Percentiles rank a stretch among this genome's conserved stretches.
These are phyloP conservation scores for Nerophis lumbriciformis DNA, from an alignment of 2,113 vertebrate genomes.

Conservation along the genomic window DNA sequence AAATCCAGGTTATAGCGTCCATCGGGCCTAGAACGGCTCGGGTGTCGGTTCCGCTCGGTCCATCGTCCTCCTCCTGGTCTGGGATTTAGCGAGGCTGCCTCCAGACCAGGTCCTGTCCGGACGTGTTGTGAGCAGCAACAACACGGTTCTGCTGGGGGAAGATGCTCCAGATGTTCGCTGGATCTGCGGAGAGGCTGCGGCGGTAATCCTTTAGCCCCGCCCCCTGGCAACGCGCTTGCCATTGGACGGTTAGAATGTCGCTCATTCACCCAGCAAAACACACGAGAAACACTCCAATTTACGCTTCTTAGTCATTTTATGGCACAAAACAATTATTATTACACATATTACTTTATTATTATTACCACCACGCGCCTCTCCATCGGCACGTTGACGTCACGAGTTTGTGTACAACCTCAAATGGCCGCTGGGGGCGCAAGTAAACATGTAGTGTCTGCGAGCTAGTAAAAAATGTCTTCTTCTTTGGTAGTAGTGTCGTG, in stretches of 20 bases:
- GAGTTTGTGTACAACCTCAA: too few species aligned
- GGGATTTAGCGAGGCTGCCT: slow-evolving; percentile 1
- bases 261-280: slow-evolving; percentile 42
- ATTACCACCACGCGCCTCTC: too few species aligned
- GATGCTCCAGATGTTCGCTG: slow-evolving; percentile 57
- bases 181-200: slow-evolving; percentile 44
- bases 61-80: slow-evolving; percentile 27
- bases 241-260: slow-evolving; percentile 21
- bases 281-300: slow-evolving; percentile 41
- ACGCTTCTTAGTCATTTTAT: too few species aligned
- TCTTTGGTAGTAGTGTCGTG: too few species aligned
- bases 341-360: too few species aligned
- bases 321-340: too few species aligned
- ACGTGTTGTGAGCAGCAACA: neutral
- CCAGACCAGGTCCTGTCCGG: neutral
- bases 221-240: slow-evolving; percentile 19
- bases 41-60: slow-evolving; percentile 37
- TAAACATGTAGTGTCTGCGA: too few species aligned
- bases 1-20: slow-evolving; percentile 37
- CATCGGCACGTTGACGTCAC: too few species aligned
- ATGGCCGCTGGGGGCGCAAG: too few species aligned
- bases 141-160: neutral
- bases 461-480: too few species aligned
- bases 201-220: slow-evolving; percentile 41
- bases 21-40: slow-evolving; percentile 34